Base-by-base conservation (phyloP, 2,113 vertebrate species). In the Xiphophorus maculatus region DNA sequence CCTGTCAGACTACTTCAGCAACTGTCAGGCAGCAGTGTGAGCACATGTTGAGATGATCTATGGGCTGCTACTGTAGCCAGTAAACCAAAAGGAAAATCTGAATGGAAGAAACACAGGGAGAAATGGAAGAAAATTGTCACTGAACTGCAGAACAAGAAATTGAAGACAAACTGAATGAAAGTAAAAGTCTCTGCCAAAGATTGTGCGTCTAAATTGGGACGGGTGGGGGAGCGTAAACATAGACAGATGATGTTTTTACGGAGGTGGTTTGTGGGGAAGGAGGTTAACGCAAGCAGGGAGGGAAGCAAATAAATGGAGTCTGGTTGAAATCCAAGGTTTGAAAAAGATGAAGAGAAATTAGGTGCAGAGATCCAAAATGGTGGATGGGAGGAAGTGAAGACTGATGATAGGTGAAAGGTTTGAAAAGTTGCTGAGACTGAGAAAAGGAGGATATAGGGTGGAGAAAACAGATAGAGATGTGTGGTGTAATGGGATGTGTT, bases 31-130 rank as follows among this genome's bases (percentile, higher is more conserved):
- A 83, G 68, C 28, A 78, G 58, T 76, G 75, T 80, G 83, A 89
- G 88, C 85, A 85, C 69, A 81, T 80, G 76, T 67, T 79, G 80
- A 85, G 84, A 91, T 93, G 90, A 90, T 89, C 86, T 91, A 91
- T 85, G 84, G 73, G 88, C 73, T 83, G 63, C 75, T 77, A 80
- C 84, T 60, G 2, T 10, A 22, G 73, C 87, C 80, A 91, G 91
- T 91, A 90, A 91, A 81, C 70, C 79, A 76, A 77, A 81, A 72
- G 63, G 61, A 86, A 84, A 89, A 71, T 77, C 73, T 66, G 76
- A 76, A 72, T 78, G 73, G 74, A 71, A 74, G 63, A 71, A 0
- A 54, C 44, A 54, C 54, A 58, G 61, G 64, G 40, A 58, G 42
- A 79, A 71, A 3, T 10, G 19, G 58, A 67, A 28, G 67, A 63